phyloP scores from a whole-genome alignment of 2,113 vertebrate species.

The Oncorhynchus clarkii region DNA sequence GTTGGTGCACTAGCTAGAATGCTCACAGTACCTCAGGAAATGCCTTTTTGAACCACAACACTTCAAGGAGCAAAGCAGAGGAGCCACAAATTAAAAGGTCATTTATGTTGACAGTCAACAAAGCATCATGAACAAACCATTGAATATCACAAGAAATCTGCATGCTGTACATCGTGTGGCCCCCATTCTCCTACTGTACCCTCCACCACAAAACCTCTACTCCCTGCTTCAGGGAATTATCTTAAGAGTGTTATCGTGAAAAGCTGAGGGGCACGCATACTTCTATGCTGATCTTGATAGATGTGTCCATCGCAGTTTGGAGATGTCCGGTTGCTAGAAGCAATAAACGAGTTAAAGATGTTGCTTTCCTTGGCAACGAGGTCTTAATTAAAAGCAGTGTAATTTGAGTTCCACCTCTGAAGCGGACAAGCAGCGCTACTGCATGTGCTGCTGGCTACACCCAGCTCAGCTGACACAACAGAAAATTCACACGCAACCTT shows the following conservation, averaged over 20 bases:
- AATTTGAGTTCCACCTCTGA: slow-evolving; percentile 55
- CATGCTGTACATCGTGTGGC: too few species aligned
- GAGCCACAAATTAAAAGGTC: slow-evolving; percentile 22
- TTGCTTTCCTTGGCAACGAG: slow-evolving; percentile 43
- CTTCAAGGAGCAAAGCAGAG: slow-evolving; percentile 14
- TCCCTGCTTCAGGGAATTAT: too few species aligned
- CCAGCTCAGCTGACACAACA: slow-evolving; percentile 69
- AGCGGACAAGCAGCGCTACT: slow-evolving; percentile 40
- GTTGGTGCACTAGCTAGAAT: slow-evolving; percentile 14
- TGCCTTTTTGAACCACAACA: neutral
- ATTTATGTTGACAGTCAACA: too few species aligned
- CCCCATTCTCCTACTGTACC: too few species aligned
- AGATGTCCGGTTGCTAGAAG: slow-evolving; percentile 41
- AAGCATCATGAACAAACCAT: too few species aligned
- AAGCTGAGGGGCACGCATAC: neutral
- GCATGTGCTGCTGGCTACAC: slow-evolving; percentile 20
- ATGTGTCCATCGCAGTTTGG: slow-evolving; percentile 26
- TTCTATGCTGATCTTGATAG: slow-evolving; percentile 2
- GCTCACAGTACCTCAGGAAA: slow-evolving; percentile 30
- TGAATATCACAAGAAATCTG: too few species aligned
- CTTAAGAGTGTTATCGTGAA: neutral
- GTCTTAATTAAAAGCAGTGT: slow-evolving; percentile 63
- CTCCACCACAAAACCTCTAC: too few species aligned
- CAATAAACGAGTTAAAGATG: slow-evolving; percentile 56
- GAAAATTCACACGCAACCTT: slow-evolving; percentile 63